phyloP scores from a whole-genome alignment of 2,113 vertebrate genomes.

The Haemorhous mexicanus region DNA sequence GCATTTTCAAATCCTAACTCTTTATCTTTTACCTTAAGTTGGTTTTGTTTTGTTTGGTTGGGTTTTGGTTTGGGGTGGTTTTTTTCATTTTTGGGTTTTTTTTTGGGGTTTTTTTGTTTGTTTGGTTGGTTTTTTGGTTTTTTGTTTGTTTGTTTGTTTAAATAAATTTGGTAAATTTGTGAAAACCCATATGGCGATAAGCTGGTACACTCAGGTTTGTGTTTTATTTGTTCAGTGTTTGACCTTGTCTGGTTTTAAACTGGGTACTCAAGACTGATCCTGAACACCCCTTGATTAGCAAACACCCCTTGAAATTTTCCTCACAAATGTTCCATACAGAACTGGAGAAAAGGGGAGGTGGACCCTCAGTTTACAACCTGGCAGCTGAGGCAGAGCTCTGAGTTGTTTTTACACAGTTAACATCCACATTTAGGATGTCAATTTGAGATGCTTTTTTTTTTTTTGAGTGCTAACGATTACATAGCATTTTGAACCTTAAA shows the following conservation, averaged over 20 bases:
- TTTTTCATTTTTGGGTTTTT: accelerated
- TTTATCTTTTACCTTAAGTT: not conserved
- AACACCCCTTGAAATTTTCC: not conserved
- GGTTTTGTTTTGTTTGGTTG: not conserved
- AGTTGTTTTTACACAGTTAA: not conserved
- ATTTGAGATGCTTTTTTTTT: not conserved
- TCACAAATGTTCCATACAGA: not conserved
- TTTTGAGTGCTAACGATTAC: not conserved
- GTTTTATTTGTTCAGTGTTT: not conserved
- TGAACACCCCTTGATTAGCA: not conserved
- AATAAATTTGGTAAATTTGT: not conserved
- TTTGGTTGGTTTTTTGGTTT: too few species aligned
- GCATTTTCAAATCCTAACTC: not conserved
- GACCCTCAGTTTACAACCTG: not conserved
- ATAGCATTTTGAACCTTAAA: not conserved
- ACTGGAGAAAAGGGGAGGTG: not conserved
- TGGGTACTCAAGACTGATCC: not conserved
- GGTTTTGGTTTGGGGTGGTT: not conserved
- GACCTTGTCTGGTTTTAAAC: not conserved
- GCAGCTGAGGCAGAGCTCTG: not conserved
- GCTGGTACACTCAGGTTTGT: not conserved
- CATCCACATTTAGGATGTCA: not conserved
- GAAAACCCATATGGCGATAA: not conserved
- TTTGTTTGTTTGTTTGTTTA: not conserved
- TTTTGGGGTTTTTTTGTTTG: too few species aligned